Evolutionary conservation across 2,888 invertebrate genomes (phyloP).

Genomic region (Latrodectus elegans): DNA sequence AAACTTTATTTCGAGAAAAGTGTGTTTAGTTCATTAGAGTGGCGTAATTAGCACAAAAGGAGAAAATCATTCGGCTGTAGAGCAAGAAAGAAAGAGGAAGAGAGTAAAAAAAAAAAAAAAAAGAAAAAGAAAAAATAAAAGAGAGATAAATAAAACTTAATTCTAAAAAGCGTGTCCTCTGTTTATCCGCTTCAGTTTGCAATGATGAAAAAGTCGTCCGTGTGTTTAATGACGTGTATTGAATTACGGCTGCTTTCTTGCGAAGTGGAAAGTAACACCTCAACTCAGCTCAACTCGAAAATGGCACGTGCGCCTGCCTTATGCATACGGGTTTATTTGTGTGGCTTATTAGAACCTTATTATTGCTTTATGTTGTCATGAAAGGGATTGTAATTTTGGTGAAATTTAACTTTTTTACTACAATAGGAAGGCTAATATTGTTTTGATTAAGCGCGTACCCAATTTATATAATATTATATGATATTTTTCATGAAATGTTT

Average conservation of each 20-base stretch:
- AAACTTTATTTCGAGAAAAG: constrained; percentile 48
- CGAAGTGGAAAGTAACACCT: constrained; percentile 58
- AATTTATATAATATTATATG: neutral
- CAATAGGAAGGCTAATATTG: neutral
- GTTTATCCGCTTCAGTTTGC: constrained; percentile 65
- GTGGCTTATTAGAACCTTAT: neutral
- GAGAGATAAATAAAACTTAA: constrained; percentile 28
- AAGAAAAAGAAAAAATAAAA: constrained; percentile 25
- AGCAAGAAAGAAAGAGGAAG: constrained; percentile 16
- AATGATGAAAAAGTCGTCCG: constrained; percentile 65
- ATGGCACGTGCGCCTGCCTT: neutral
- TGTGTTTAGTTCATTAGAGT: constrained; percentile 67
- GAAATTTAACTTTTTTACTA: too few relatives aligned
- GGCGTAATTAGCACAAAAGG: constrained; percentile 59
- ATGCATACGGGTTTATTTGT: neutral
- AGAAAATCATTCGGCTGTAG: constrained; percentile 51
- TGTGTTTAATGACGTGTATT: constrained; percentile 68
- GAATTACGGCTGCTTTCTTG: constrained; percentile 50
- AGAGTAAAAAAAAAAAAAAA: constrained; percentile 10
- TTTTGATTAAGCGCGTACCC: neutral
- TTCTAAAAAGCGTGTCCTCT: constrained; percentile 62
- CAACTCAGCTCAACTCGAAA: constrained; percentile 20
- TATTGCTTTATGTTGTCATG: neutral
- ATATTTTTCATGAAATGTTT: neutral
- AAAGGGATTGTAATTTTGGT: too few relatives aligned